These are phyloP conservation scores for Polyergus mexicanus DNA, from an alignment of 1,140 invertebrate genomes.

Conservation along the genomic window DNA sequence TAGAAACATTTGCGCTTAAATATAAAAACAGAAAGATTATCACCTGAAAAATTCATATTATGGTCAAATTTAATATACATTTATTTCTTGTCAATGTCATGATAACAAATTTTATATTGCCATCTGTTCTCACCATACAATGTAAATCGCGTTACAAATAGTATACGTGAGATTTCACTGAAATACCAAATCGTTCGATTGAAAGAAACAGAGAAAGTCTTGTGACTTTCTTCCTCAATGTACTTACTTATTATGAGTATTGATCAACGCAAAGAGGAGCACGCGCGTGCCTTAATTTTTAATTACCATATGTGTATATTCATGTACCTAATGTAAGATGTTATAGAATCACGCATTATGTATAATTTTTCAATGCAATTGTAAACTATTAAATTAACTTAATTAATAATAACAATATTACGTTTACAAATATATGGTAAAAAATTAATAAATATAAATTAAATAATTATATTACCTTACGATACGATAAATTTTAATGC, in stretches of 20 bases:
- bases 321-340: not conserved
- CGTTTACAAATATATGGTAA: not conserved
- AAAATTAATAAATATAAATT: conserved; percentile 8
- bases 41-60: conserved; percentile 12
- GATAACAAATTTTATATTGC: not conserved
- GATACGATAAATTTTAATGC: not conserved
- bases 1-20: not conserved
- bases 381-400: not conserved
- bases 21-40: not conserved
- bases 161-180: conserved; percentile 63
- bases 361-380: not conserved
- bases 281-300: conserved; percentile 72
- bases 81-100: not conserved
- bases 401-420: not conserved
- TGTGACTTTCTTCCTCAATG: conserved; percentile 63
- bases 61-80: conserved; percentile 3
- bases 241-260: conserved; percentile 52
- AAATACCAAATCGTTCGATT: conserved; percentile 63
- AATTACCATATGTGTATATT: conserved; percentile 37
- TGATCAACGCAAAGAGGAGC: conserved; percentile 15
- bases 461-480: conserved; percentile 3
- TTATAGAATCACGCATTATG: not conserved
- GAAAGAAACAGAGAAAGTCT: conserved; percentile 67
- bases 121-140: not conserved
- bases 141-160: not conserved